Base-by-base conservation (phyloP, 2,113 vertebrate genomes). In the Mugil cephalus region DNA sequence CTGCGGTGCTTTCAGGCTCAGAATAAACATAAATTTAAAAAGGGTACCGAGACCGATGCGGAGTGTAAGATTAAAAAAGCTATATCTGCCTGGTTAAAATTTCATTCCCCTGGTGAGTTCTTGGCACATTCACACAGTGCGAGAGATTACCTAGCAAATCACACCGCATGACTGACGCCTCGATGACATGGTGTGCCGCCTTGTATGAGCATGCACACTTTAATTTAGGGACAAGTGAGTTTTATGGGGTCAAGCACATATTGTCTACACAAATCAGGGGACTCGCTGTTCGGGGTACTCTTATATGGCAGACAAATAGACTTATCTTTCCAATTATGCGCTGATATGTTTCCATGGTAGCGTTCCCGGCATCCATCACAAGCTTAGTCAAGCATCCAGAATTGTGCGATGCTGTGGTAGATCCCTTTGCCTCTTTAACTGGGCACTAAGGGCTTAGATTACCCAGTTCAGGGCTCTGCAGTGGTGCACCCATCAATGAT, bases 21-120 rank as follows among this genome's bases (percentile, higher is more conserved):
- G 70, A 91, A 89, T 89, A 89, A 89, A 89, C 81, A 77, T 67
- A 69, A 72, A 86, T 85, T 77, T 54, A 70, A 77, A 86, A 65
- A 62, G 34, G 24, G 24, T 5, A 30, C 64, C 0, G 10, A 21
- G 61, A 85, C 55, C 84, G 75, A 88, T 87, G 87, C 12, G 11
- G 52, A 65, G 67, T 9, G 62, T 68, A 60, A 83, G 78, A 87
- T 89, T 86, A 86, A 92, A 91, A 30, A 85, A 87, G 77, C 77
- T 80, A 77, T 75, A 61, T 73, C 76, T 54, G 76, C 67, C 75
- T 69, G 51, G 77, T 91, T 85, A 92, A 92, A 90, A 59, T 89
- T 93, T 86, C 30, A 92, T 91, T 79, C 45, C 35, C 35, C 46
- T 55, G 67, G 39, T 21, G 60, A 62, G 56, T 55, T 78, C 83